Base-by-base conservation (phyloP, 2,888 invertebrate genomes). In the Anorthoa munda region DNA sequence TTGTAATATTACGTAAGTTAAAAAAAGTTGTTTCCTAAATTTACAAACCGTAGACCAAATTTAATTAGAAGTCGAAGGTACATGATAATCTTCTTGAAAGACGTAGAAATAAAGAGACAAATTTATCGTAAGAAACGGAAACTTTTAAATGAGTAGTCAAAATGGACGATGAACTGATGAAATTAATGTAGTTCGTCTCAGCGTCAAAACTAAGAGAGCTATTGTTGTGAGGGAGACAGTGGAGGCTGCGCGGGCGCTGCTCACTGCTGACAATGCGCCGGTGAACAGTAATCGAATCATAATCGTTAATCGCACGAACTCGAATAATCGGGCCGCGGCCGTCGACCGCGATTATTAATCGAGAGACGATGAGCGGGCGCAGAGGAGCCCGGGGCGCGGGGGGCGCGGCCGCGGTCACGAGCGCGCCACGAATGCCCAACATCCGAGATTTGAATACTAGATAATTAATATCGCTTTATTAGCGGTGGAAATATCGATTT, bases 401-500 rank as follows among this genome's bases (percentile, higher is more conserved):
- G 74, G 84, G 65, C 70, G 75, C 76, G 69, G 87, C 69, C 69
- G 69, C 85, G 86, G 93, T 94, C 94, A 93, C 94, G 94, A 93
- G 88, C 93, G 92, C 86, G 86, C 89, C 92, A 91, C 94, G 93
- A 93, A 90, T 91, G 91, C 90, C 85, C 92, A 90, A 90, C 93
- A 90, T 90, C 90, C 91, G 90, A 95, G 95, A 95, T 95, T 95
- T 95, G 95, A 95, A 95, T 95, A 95, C 94, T 94, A 95, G 95
- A 96, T 96, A 96, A 96, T 96, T 95, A 95, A 95, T 96, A 96
- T 95, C 94, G 94, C 95, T 95, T 95, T 95, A 95, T 95, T 95
- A 95, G 93, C 94, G 92, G 90, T 88, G 91, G 94, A 93, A 94
- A 94, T 93, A 93, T 94, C 95, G 95, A 95, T 94, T 94, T 93